Conservation (phyloP, 2,113 vertebrate species). For the Cyanistes caeruleus region DNA sequence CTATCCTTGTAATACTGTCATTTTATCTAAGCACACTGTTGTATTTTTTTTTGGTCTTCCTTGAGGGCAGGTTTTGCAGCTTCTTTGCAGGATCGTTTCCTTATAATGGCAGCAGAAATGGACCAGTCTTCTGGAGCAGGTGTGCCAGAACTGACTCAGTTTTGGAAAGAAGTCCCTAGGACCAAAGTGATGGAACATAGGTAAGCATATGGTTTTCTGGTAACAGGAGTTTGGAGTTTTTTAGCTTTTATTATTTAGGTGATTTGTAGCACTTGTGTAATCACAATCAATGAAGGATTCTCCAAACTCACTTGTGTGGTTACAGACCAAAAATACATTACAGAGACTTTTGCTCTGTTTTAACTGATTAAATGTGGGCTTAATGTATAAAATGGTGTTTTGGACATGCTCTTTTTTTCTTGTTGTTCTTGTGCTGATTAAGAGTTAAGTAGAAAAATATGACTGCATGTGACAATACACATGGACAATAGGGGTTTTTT, state of each 20-base stretch:
- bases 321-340: background rate
- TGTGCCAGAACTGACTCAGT: conserved; percentile 85
- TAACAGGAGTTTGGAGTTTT: background rate
- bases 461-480: background rate
- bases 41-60: background rate
- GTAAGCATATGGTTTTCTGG: conserved; percentile 56
- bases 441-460: background rate
- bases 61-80: conserved; percentile 83
- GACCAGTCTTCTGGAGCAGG: conserved; percentile 77
- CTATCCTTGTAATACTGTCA: background rate
- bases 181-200: conserved; percentile 93
- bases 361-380: background rate
- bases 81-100: conserved; percentile 92
- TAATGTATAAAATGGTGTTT: background rate
- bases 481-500: background rate
- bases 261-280: background rate
- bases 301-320: background rate
- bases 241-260: background rate
- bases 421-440: background rate
- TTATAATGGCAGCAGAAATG: conserved; percentile 98
- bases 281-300: background rate
- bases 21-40: background rate
- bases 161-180: conserved; percentile 95
- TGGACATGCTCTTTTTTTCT: background rate
- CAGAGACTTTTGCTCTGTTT: background rate